phyloP scores from a whole-genome alignment of 2,113 vertebrate species.

The Scalopus aquaticus region DNA sequence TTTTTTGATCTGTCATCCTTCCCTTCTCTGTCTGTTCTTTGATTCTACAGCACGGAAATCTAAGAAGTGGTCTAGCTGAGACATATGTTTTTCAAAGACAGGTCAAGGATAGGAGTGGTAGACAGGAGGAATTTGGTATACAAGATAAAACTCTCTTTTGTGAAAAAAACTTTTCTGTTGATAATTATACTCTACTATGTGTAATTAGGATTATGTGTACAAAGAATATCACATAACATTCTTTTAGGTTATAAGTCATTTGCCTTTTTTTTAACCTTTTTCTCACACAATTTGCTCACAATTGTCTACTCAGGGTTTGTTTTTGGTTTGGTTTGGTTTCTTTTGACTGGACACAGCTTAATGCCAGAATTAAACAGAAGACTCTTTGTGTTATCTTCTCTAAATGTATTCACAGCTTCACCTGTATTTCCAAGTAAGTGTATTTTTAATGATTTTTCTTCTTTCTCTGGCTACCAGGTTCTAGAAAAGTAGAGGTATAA shows the following conservation, averaged over 20 bases:
- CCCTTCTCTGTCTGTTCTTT: not conserved
- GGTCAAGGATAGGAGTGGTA: not conserved
- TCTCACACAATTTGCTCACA: not conserved
- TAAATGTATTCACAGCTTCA: not conserved
- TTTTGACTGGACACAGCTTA: not conserved
- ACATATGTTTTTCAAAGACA: not conserved
- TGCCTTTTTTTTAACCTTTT: not conserved
- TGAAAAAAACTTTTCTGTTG: not conserved
- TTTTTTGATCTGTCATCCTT: not conserved
- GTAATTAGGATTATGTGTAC: not conserved
- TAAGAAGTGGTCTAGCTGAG: not conserved
- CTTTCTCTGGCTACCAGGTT: not conserved
- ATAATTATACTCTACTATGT: not conserved
- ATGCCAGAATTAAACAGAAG: not conserved
- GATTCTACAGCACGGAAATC: not conserved
- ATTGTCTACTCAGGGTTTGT: not conserved
- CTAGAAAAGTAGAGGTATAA: not conserved
- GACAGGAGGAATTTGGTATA: not conserved
- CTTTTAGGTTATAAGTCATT: not conserved
- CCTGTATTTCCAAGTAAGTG: not conserved
- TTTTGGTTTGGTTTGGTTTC: not conserved
- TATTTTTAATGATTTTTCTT: not conserved
- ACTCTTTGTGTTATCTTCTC: not conserved
- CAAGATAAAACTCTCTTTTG: not conserved
- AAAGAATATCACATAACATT: not conserved